These are phyloP conservation scores for Caprella mutica DNA, from an alignment of 2,888 invertebrate species.

Conservation along the genomic window DNA sequence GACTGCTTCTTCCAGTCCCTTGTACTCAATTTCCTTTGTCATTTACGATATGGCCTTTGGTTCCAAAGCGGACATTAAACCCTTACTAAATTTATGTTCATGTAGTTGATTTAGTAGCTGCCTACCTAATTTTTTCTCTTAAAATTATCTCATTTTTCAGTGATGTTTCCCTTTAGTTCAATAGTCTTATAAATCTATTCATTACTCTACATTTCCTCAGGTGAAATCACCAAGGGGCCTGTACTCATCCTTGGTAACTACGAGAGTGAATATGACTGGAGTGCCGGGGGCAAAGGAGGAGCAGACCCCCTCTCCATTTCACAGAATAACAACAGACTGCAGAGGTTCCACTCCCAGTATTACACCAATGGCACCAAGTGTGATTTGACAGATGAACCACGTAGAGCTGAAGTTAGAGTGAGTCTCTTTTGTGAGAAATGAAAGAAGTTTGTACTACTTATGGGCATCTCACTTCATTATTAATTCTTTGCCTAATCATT, in stretches of 20 bases:
- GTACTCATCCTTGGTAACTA: conserved; percentile 39
- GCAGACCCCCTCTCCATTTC: neutral
- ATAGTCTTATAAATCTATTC: neutral
- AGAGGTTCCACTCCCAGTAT: conserved; percentile 40
- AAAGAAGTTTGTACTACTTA: too few relatives aligned
- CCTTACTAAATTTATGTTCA: too few relatives aligned
- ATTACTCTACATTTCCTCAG: conserved; percentile 35
- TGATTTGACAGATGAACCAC: conserved; percentile 41
- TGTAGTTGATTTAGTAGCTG: too few relatives aligned
- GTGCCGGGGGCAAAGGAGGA: conserved; percentile 20
- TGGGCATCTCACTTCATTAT: too few relatives aligned
- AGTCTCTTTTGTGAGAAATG: too few relatives aligned
- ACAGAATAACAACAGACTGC: conserved; percentile 30
- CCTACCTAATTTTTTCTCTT: too few relatives aligned
- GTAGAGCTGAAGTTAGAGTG: conserved; percentile 43
- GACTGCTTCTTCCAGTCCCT: too few relatives aligned
- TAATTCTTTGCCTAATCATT: too few relatives aligned
- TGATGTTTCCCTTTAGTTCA: neutral
- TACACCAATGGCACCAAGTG: conserved; percentile 43
- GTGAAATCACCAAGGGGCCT: conserved; percentile 39
- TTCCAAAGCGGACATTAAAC: too few relatives aligned
- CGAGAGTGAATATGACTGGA: conserved; percentile 42
- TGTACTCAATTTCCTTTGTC: too few relatives aligned
- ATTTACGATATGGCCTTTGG: too few relatives aligned
- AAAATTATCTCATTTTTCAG: too few relatives aligned